Evolutionary conservation across 2,888 invertebrate species (phyloP).

Genomic region (Cenopis cana): DNA sequence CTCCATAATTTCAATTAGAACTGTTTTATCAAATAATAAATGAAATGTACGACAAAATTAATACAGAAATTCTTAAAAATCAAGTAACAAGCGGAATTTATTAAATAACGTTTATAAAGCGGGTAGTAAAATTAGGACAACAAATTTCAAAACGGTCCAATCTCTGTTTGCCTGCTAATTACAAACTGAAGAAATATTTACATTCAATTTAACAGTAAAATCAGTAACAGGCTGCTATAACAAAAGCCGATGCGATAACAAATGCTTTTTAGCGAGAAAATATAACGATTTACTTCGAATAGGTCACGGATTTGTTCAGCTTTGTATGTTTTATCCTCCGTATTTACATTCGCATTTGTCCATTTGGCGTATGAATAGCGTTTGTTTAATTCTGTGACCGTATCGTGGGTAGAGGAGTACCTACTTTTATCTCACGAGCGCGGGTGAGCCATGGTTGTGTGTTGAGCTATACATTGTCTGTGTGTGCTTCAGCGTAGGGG

Average conservation of each 20-base stretch:
- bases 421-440: too few relatives aligned
- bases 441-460: too few relatives aligned
- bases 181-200: conserved; percentile 58
- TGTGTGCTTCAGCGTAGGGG: too few relatives aligned
- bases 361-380: background rate
- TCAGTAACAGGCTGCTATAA: conserved; percentile 47
- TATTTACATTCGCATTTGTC: conserved; percentile 13
- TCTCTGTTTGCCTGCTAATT: conserved; percentile 57
- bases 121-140: conserved; percentile 48
- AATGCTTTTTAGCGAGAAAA: conserved; percentile 29
- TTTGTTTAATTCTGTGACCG: conserved; percentile 3
- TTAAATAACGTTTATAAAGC: conserved; percentile 33
- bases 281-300: conserved; percentile 3
- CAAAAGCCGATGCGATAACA: conserved; percentile 41
- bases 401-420: too few relatives aligned
- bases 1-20: too few relatives aligned
- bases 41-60: background rate
- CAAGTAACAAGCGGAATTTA: background rate
- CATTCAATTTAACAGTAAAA: conserved; percentile 53
- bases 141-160: conserved; percentile 50
- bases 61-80: background rate
- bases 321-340: conserved; percentile 26
- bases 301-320: conserved; percentile 14
- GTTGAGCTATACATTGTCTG: too few relatives aligned
- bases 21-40: background rate